These are phyloP conservation scores for Jordanella pulchra DNA, from an alignment of 2,797 vertebrate species.

Conservation along the genomic window DNA sequence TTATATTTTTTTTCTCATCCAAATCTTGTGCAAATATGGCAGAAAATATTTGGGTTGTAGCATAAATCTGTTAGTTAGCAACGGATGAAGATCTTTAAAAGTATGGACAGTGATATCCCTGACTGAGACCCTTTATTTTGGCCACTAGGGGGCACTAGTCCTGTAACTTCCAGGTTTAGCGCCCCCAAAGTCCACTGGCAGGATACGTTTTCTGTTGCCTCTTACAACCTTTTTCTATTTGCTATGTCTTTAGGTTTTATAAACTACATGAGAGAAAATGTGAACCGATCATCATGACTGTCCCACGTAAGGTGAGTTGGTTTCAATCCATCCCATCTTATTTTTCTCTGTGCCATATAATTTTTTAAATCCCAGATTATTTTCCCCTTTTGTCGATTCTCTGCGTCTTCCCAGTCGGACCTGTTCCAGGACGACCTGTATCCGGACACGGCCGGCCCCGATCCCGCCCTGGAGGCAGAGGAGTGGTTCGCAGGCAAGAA, in stretches of 20 bases:
- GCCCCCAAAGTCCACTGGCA: no score
- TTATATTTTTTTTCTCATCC: no score
- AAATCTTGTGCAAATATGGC: no score
- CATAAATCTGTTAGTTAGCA: background rate
- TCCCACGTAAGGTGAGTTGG: slow-evolving; percentile 87
- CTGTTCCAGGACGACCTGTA: slow-evolving; percentile 98
- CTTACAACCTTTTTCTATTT: slow-evolving; percentile 1
- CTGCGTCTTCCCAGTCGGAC: slow-evolving; percentile 84
- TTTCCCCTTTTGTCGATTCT: background rate
- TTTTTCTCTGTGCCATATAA: background rate
- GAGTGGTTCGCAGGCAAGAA: slow-evolving; percentile 96
- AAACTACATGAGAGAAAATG: slow-evolving; percentile 92
- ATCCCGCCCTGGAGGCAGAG: slow-evolving; percentile 92
- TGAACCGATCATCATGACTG: slow-evolving; percentile 93
- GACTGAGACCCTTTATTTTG: background rate
- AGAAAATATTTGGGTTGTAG: background rate
- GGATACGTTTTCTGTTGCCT: background rate
- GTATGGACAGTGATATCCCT: background rate
- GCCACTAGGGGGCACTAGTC: no score
- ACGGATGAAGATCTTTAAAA: background rate
- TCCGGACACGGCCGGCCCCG: slow-evolving; percentile 93
- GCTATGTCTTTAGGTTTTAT: slow-evolving; percentile 85
- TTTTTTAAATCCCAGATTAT: no score
- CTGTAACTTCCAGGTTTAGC: no score
- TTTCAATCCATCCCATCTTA: background rate